Evolutionary conservation across 2,888 invertebrate species (phyloP).

Genomic region (Loripinus fragilis): DNA sequence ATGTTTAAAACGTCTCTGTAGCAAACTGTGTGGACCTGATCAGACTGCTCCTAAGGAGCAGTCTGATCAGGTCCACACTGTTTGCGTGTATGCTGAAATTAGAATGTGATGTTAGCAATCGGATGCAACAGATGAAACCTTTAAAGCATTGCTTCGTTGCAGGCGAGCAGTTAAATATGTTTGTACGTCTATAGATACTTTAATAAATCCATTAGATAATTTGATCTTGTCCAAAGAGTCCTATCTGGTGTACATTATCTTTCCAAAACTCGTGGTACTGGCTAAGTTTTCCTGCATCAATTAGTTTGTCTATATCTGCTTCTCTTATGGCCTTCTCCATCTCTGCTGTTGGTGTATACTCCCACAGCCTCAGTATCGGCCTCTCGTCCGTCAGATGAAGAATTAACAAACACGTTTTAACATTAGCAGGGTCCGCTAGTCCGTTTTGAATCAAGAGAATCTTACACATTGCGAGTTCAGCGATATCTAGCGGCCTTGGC

Average conservation of each 20-base stretch:
- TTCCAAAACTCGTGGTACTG: constrained; percentile 75
- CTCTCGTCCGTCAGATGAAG: constrained; percentile 71
- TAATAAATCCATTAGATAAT: constrained; percentile 29
- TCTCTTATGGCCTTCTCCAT: constrained; percentile 73
- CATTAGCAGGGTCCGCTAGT: constrained; percentile 64
- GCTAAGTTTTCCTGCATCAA: constrained; percentile 73
- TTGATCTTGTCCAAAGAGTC: constrained; percentile 39
- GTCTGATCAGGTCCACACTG: no score
- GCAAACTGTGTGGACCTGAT: no score
- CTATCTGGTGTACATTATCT: constrained; percentile 65
- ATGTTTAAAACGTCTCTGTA: no score
- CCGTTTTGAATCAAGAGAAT: constrained; percentile 76
- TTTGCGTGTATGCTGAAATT: no score
- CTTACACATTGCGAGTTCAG: constrained; percentile 74
- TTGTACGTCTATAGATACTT: no score
- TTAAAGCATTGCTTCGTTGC: no score
- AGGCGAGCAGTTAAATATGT: no score
- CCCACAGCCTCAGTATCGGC: constrained; percentile 75
- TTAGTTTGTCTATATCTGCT: constrained; percentile 75
- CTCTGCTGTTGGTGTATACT: constrained; percentile 68
- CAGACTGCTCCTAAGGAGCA: no score
- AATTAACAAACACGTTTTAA: constrained; percentile 67
- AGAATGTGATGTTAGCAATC: no score
- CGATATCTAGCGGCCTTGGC: constrained; percentile 73
- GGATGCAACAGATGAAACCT: no score